Conservation (phyloP, 2,113 vertebrate species). For the Sitta europaea region DNA sequence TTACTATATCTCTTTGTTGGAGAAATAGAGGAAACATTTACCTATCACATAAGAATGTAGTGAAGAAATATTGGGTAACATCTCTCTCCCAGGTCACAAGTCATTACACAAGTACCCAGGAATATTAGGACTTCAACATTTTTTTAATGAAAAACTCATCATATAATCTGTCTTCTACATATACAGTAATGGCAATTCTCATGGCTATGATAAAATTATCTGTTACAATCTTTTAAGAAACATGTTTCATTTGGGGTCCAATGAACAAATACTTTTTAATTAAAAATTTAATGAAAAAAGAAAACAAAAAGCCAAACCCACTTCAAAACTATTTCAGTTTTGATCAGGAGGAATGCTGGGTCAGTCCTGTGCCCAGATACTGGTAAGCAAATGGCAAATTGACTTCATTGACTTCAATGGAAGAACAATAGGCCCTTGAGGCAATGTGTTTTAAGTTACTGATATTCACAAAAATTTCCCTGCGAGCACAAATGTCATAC, state of each 20-base stretch:
- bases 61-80: not conserved
- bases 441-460: conserved; percentile 34
- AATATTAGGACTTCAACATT: not conserved
- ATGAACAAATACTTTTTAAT: not conserved
- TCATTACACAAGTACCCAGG: not conserved
- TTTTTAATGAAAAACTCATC: not conserved
- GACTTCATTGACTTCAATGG: not conserved
- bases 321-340: not conserved
- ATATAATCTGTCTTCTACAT: not conserved
- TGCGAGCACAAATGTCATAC: conserved; percentile 39
- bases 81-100: not conserved
- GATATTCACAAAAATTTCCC: conserved; percentile 52
- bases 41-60: not conserved
- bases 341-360: not conserved
- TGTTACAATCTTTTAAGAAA: not conserved
- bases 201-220: not conserved
- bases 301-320: not conserved
- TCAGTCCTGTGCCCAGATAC: not conserved
- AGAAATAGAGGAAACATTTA: not conserved
- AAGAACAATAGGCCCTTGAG: not conserved
- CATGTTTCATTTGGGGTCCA: not conserved
- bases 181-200: not conserved
- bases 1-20: not conserved
- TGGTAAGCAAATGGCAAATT: not conserved
- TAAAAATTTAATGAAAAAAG: too few species aligned